phyloP scores from a whole-genome alignment of 2,888 invertebrate species.

The Drosophila antonietae region DNA sequence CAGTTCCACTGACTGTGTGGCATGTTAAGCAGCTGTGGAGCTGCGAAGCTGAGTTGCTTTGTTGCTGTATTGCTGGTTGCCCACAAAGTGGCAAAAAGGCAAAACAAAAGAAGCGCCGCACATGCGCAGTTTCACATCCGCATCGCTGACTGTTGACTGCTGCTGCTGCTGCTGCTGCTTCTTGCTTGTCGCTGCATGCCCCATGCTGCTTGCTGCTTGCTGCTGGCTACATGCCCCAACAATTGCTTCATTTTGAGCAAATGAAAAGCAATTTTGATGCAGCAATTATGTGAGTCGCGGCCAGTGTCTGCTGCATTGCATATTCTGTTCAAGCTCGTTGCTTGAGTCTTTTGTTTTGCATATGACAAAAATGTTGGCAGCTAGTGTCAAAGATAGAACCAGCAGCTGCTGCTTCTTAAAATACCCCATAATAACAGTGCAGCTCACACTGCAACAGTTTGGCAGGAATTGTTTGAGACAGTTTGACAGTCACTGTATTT shows the following conservation, averaged over 20 bases:
- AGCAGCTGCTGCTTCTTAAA: constrained; percentile 24
- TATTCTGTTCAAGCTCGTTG: constrained; percentile 53
- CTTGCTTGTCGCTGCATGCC: constrained; percentile 15
- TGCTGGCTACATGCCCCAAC: constrained; percentile 40
- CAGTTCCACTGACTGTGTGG: constrained; percentile 54
- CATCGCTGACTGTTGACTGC: constrained; percentile 53
- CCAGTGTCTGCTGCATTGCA: constrained; percentile 14
- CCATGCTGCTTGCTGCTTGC: constrained; percentile 7
- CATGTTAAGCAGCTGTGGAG: constrained; percentile 69
- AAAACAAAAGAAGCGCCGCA: constrained; percentile 74
- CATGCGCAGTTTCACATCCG: constrained; percentile 75
- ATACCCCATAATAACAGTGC: constrained; percentile 26
- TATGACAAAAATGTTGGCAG: constrained; percentile 65
- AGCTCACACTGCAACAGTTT: constrained; percentile 10
- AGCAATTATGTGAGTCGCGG: constrained; percentile 60
- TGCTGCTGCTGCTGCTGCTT: constrained; percentile 5
- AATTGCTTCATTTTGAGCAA: constrained; percentile 77
- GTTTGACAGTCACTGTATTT: not conserved
- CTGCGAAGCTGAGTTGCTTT: constrained; percentile 3
- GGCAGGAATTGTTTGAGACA: not conserved
- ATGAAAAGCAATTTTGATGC: constrained; percentile 76
- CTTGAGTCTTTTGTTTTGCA: constrained; percentile 71
- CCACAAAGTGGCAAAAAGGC: constrained; percentile 67
- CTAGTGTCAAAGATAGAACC: constrained; percentile 43
- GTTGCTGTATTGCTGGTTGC: constrained; percentile 36